These are phyloP conservation scores for Eretmocerus hayati DNA, from an alignment of 2,888 invertebrate species.

Conservation along the genomic window DNA sequence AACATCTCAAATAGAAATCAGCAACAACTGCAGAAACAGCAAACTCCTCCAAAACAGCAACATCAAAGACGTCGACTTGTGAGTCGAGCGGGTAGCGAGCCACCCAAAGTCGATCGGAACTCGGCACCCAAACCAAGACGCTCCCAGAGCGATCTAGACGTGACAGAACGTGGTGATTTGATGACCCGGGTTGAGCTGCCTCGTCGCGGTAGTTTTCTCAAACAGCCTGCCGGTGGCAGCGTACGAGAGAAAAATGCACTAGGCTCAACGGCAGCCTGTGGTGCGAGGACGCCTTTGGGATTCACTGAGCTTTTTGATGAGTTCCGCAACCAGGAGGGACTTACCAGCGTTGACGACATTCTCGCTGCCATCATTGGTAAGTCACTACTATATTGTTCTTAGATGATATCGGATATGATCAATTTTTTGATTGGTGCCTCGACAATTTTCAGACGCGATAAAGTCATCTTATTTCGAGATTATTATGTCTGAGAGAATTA, in stretches of 20 bases:
- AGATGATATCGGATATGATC: too few relatives aligned
- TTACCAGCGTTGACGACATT: slow-evolving; percentile 82
- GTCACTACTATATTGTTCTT: too few relatives aligned
- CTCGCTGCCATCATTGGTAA: slow-evolving; percentile 71
- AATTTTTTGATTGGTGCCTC: too few relatives aligned
- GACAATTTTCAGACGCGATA: too few relatives aligned
- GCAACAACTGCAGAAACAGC: neutral
- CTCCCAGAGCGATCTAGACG: slow-evolving; percentile 48
- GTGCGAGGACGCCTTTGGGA: slow-evolving; percentile 73
- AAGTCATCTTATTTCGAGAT: too few relatives aligned
- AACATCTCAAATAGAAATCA: neutral
- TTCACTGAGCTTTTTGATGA: slow-evolving; percentile 83
- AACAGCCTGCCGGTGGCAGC: slow-evolving; percentile 73
- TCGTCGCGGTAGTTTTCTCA: slow-evolving; percentile 77
- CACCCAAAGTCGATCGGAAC: slow-evolving; percentile 26
- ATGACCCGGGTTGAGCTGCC: slow-evolving; percentile 81
- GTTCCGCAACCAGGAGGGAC: slow-evolving; percentile 79
- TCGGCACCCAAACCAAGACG: slow-evolving; percentile 34
- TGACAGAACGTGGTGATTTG: slow-evolving; percentile 71
- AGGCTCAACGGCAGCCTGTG: slow-evolving; percentile 52
- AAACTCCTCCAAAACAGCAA: slow-evolving; percentile 2
- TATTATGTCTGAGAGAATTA: too few relatives aligned
- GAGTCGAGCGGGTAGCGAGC: slow-evolving; percentile 43
- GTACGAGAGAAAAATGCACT: slow-evolving; percentile 69
- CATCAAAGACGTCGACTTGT: too few relatives aligned